Conservation (phyloP, 2,113 vertebrate genomes). For the Cyanistes caeruleus region DNA sequence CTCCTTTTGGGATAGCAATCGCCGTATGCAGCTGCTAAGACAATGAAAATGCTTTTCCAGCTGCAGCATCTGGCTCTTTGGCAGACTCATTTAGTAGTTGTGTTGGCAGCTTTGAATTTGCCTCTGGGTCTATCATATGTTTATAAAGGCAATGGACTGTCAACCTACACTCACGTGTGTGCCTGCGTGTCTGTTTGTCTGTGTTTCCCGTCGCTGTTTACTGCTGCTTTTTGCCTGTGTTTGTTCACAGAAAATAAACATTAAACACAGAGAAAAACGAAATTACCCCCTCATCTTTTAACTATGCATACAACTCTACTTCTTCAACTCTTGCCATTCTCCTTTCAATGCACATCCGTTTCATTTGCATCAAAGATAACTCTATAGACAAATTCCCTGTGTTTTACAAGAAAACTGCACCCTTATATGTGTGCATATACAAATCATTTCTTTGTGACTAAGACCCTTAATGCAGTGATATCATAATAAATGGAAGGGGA, state of each 20-base stretch:
- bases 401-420: conserved; percentile 15
- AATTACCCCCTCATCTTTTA: neutral
- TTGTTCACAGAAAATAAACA: neutral
- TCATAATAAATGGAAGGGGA: conserved; percentile 40
- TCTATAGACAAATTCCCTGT: neutral
- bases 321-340: neutral
- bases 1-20: neutral
- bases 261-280: neutral
- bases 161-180: neutral
- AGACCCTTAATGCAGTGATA: conserved; percentile 26
- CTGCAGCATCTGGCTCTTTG: conserved; percentile 51
- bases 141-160: conserved; percentile 55
- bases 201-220: neutral
- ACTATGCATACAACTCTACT: neutral
- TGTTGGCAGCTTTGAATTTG: conserved; percentile 34
- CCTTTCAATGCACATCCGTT: neutral
- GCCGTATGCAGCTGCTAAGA: conserved; percentile 35
- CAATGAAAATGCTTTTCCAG: conserved; percentile 35
- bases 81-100: conserved; percentile 46
- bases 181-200: neutral
- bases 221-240: neutral
- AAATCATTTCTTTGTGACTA: conserved; percentile 53
- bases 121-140: conserved; percentile 55
- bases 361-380: neutral
- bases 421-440: neutral